Evolutionary conservation across 2,888 invertebrate species (phyloP).

Genomic region (Drosophila mulleri): DNA sequence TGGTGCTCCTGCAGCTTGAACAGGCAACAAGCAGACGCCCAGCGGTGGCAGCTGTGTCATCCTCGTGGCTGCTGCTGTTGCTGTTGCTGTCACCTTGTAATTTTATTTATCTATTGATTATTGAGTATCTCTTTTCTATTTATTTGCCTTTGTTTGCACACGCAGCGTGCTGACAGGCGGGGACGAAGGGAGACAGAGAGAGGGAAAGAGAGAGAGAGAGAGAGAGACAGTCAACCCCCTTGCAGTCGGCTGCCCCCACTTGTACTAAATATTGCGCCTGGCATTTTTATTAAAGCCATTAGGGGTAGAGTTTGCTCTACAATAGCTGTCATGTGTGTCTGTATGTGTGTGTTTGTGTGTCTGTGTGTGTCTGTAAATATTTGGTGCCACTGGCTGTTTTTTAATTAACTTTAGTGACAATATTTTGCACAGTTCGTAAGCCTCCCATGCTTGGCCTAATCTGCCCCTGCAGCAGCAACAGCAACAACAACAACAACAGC

Average conservation of each 20-base stretch:
- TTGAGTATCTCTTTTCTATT: conserved; percentile 80
- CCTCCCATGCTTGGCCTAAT: background rate
- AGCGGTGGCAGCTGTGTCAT: conserved; percentile 58
- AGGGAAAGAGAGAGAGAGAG: background rate
- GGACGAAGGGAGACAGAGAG: conserved; percentile 10
- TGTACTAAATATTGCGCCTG: conserved; percentile 29
- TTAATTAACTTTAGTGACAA: conserved; percentile 82
- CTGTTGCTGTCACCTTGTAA: conserved; percentile 74
- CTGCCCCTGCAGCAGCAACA: conserved; percentile 32
- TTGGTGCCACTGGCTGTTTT: conserved; percentile 75
- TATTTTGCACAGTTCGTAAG: conserved; percentile 69
- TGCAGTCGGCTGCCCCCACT: conserved; percentile 3
- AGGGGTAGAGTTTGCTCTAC: conserved; percentile 6
- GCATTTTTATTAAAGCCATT: conserved; percentile 74
- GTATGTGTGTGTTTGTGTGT: conserved; percentile 11
- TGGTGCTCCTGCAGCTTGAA: conserved; percentile 68
- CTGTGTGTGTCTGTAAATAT: conserved; percentile 38
- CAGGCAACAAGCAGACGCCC: conserved; percentile 28
- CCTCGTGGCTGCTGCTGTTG: conserved; percentile 51
- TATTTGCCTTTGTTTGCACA: conserved; percentile 77
- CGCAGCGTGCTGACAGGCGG: conserved; percentile 71
- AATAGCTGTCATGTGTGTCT: conserved; percentile 23
- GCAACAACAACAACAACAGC: conserved; percentile 1
- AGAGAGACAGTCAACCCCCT: background rate
- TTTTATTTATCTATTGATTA: conserved; percentile 84